Percentiles rank a stretch among this genome's conserved stretches.
phyloP scores from a whole-genome alignment of 1,140 invertebrate genomes.

The Sycophila sp. region DNA sequence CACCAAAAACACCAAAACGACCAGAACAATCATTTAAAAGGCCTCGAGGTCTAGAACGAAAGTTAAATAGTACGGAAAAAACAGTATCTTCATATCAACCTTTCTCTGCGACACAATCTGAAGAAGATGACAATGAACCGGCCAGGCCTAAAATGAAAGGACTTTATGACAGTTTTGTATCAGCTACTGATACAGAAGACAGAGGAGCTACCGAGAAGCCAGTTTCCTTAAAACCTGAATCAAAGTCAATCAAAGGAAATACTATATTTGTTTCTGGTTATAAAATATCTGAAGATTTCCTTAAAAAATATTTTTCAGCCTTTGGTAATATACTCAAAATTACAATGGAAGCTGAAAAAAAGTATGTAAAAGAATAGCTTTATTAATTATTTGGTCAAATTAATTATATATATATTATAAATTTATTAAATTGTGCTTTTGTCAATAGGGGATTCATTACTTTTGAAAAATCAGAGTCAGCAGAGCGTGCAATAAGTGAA shows the following conservation, averaged over 20 bases:
- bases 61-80: conserved; percentile 77
- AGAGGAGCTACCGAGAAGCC: conserved; percentile 68
- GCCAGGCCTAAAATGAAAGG: conserved; percentile 72
- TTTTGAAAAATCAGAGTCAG: conserved; percentile 89
- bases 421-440: conserved; percentile 24
- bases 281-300: conserved; percentile 83
- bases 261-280: conserved; percentile 88
- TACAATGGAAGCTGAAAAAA: conserved; percentile 89
- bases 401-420: conserved; percentile 18
- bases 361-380: conserved; percentile 66
- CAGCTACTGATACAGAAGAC: conserved; percentile 76
- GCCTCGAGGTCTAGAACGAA: conserved; percentile 82
- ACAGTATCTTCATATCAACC: conserved; percentile 87
- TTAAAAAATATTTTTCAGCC: conserved; percentile 81
- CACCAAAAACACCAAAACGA: conserved; percentile 78
- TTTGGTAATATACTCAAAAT: conserved; percentile 87
- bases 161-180: conserved; percentile 90
- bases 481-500: conserved; percentile 87
- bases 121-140: conserved; percentile 69
- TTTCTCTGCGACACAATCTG: conserved; percentile 83
- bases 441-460: conserved; percentile 89
- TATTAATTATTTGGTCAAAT: too few species aligned
- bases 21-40: conserved; percentile 88
- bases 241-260: conserved; percentile 78
- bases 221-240: conserved; percentile 65